Evolutionary conservation across 2,888 invertebrate genomes (phyloP).

Genomic region (Ctena decussata): DNA sequence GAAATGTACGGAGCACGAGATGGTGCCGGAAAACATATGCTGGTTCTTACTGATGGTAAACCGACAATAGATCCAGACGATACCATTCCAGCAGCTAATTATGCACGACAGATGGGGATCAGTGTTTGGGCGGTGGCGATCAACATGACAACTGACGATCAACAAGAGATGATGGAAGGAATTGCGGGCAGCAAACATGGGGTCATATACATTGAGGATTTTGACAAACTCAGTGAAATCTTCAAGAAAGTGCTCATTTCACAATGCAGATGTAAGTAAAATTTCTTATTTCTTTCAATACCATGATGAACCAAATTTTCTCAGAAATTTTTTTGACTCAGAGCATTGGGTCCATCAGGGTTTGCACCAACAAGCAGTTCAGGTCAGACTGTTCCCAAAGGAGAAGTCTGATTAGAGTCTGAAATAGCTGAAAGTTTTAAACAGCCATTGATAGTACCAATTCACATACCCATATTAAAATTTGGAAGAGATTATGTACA

Average conservation of each 20-base stretch:
- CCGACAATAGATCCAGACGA: slow-evolving; percentile 14
- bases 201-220: slow-evolving; percentile 30
- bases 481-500: too few relatives aligned
- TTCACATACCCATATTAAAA: too few relatives aligned
- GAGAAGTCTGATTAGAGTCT: too few relatives aligned
- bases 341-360: too few relatives aligned
- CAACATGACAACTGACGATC: slow-evolving; percentile 12
- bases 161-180: slow-evolving; percentile 11
- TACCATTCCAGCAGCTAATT: background rate
- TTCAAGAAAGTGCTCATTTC: slow-evolving; percentile 39
- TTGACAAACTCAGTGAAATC: slow-evolving; percentile 29
- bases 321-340: too few relatives aligned
- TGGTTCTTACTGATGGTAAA: slow-evolving; percentile 53
- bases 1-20: slow-evolving; percentile 19
- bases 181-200: slow-evolving; percentile 41
- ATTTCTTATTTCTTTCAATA: too few relatives aligned
- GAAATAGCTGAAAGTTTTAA: too few relatives aligned
- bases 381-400: too few relatives aligned
- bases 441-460: too few relatives aligned
- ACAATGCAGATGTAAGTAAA: slow-evolving; percentile 54
- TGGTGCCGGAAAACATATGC: slow-evolving; percentile 19
- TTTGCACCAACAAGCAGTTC: too few relatives aligned
- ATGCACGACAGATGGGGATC: slow-evolving; percentile 10
- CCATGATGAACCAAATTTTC: too few relatives aligned
- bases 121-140: slow-evolving; percentile 42